Conservation (phyloP, 2,113 vertebrate genomes). For the Sprattus sprattus region DNA sequence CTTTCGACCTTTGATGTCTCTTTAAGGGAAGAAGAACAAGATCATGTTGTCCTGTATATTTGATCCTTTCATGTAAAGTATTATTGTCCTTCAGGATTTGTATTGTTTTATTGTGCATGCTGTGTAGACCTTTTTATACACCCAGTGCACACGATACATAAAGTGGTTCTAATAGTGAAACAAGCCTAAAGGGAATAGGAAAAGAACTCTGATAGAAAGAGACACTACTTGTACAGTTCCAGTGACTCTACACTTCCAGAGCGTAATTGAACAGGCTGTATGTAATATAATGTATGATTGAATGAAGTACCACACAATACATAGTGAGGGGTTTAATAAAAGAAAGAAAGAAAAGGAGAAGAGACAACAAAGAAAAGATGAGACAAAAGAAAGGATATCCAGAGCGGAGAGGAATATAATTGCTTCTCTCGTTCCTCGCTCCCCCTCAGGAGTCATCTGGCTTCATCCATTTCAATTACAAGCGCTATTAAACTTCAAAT, state of each 20-base stretch:
- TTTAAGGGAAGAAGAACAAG: too few species aligned
- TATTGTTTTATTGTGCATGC: too few species aligned
- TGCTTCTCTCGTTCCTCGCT: slow-evolving; percentile 29
- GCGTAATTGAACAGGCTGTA: not conserved
- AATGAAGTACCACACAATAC: not conserved
- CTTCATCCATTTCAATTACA: slow-evolving; percentile 56
- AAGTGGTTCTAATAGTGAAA: too few species aligned
- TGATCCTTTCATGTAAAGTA: too few species aligned
- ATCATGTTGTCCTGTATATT: too few species aligned
- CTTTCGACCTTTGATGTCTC: too few species aligned
- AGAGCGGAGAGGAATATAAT: slow-evolving; percentile 26
- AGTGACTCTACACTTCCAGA: too few species aligned
- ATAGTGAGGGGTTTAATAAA: not conserved
- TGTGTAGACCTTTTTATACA: too few species aligned
- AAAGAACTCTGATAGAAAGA: not conserved
- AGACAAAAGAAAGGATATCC: not conserved
- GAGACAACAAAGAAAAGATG: not conserved
- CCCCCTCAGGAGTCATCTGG: slow-evolving; percentile 27
- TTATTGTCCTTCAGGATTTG: too few species aligned
- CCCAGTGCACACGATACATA: too few species aligned
- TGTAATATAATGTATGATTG: not conserved
- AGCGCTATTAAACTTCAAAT: slow-evolving; percentile 56
- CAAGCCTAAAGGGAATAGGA: too few species aligned
- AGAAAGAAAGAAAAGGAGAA: not conserved
- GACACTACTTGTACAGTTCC: not conserved